Percentiles rank a stretch among this genome's conserved stretches.
Evolutionary conservation across 2,888 invertebrate species (phyloP).

Genomic region (Plagodis pulveraria): DNA sequence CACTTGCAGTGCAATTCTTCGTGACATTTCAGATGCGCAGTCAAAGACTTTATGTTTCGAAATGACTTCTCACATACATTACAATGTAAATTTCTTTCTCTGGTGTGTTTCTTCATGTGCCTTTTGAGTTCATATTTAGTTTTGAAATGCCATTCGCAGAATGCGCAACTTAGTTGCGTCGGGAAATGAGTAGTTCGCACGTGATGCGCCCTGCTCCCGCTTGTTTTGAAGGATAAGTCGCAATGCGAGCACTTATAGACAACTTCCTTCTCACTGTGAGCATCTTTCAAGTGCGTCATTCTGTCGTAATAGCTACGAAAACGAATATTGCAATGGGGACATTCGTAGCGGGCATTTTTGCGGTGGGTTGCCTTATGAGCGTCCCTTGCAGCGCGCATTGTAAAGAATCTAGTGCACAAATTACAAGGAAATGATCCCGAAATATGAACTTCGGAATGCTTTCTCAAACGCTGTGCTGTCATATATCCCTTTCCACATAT

Average conservation of each 20-base stretch:
- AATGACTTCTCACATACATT: conserved; percentile 67
- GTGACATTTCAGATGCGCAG: conserved; percentile 67
- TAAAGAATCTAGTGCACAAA: conserved; percentile 66
- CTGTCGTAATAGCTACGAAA: conserved; percentile 72
- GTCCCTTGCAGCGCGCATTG: conserved; percentile 69
- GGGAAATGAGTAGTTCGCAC: conserved; percentile 68
- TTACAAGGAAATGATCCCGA: conserved; percentile 72
- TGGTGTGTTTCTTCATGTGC: conserved; percentile 70
- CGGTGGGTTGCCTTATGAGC: conserved; percentile 70
- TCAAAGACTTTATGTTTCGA: conserved; percentile 60
- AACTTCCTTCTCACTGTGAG: conserved; percentile 68
- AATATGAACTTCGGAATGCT: conserved; percentile 73
- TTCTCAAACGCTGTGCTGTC: conserved; percentile 71
- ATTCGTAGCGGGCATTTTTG: conserved; percentile 71
- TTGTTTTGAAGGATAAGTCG: conserved; percentile 69
- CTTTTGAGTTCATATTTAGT: conserved; percentile 71
- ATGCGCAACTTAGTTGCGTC: conserved; percentile 57
- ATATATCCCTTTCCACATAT: conserved; percentile 77
- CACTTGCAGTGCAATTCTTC: conserved; percentile 62
- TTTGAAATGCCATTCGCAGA: conserved; percentile 72
- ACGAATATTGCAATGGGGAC: conserved; percentile 70
- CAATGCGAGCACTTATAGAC: conserved; percentile 68
- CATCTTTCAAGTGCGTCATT: conserved; percentile 70
- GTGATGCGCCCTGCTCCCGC: conserved; percentile 68
- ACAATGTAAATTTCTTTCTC: conserved; percentile 67